Conservation (phyloP, 2,113 vertebrate species). For the Halcyon senegalensis region DNA sequence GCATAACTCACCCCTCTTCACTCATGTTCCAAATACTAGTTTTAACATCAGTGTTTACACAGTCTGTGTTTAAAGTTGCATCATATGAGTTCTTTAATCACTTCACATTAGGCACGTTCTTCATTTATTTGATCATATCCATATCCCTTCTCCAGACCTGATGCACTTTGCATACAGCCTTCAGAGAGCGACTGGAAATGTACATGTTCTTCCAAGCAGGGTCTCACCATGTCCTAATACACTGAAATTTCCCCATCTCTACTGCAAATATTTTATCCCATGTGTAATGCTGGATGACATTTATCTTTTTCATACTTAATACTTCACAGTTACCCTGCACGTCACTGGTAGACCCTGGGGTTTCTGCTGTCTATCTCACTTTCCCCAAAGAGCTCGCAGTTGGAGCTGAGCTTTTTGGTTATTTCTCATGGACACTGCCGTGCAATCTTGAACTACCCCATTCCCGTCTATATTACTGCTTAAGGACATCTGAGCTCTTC, state of each 20-base stretch:
- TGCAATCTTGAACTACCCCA: background rate
- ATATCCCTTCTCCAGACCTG: background rate
- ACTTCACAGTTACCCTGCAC: background rate
- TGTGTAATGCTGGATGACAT: background rate
- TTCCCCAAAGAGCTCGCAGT: background rate
- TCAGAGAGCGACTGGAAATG: no score
- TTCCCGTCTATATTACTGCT: background rate
- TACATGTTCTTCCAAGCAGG: no score
- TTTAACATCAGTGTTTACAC: background rate
- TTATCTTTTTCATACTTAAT: background rate
- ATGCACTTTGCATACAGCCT: no score
- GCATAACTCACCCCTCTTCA: background rate
- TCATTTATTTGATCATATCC: conserved; percentile 32
- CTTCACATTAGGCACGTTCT: conserved; percentile 6
- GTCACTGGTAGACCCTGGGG: background rate
- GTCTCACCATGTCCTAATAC: no score
- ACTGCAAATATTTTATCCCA: background rate
- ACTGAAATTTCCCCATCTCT: no score
- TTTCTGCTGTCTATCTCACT: background rate
- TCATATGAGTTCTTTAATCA: conserved; percentile 26
- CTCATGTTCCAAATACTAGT: conserved; percentile 42
- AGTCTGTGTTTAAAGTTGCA: background rate
- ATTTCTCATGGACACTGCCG: background rate
- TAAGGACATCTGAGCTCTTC: background rate
- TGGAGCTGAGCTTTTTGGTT: background rate